A percentile compares a stretch with the other conserved stretches of the same genome.
These are phyloP conservation scores for Crotalus viridis DNA, from an alignment of 2,113 vertebrate species.

Conservation along the genomic window DNA sequence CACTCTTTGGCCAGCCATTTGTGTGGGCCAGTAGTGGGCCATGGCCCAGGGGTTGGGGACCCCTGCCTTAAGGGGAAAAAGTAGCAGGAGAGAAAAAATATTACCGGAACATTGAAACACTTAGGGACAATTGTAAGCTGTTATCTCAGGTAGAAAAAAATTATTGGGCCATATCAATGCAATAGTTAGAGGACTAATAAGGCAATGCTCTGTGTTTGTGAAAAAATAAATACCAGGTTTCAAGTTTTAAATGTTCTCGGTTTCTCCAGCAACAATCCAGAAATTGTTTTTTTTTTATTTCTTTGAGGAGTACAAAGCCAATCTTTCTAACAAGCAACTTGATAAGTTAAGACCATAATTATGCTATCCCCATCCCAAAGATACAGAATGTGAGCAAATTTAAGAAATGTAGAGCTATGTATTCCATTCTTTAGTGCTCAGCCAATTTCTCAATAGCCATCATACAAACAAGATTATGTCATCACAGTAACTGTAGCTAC, in stretches of 20 bases:
- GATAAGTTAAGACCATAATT: neutral
- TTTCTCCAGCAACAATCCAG: neutral
- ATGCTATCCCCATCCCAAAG: neutral
- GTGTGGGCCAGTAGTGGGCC: accelerated
- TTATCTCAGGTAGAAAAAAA: neutral
- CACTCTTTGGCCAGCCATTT: too few species aligned
- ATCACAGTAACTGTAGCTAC: neutral
- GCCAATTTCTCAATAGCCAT: neutral
- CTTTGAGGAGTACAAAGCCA: neutral
- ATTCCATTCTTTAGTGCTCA: neutral
- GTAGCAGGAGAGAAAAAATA: neutral
- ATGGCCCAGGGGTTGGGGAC: too few species aligned
- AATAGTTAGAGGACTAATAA: neutral
- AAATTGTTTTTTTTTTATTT: neutral
- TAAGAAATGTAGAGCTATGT: neutral
- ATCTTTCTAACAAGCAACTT: neutral
- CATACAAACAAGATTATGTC: neutral
- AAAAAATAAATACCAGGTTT: neutral
- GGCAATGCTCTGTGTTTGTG: neutral
- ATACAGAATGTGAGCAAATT: neutral
- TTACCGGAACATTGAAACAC: neutral
- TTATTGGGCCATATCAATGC: neutral
- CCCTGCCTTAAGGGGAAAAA: neutral
- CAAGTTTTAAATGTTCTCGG: neutral
- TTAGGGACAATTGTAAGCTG: neutral